Evolutionary conservation across 2,797 vertebrate species (phyloP).

Genomic region (Anguilla marmorata): DNA sequence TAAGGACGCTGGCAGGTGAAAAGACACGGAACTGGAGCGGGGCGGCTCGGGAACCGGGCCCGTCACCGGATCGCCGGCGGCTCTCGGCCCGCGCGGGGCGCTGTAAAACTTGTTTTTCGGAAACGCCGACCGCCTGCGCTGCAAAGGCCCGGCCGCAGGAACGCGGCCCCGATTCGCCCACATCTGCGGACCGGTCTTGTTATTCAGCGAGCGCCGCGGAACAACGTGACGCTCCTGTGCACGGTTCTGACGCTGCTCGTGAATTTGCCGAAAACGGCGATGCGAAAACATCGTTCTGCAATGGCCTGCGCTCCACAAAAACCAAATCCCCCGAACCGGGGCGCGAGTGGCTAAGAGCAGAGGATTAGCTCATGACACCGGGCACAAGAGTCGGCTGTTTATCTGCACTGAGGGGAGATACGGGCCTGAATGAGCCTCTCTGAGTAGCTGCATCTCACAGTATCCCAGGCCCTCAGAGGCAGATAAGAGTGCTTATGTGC

Average conservation of each 20-base stretch:
- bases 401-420: neutral
- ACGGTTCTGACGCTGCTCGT: neutral
- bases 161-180: neutral
- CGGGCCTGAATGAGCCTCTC: neutral
- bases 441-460: constrained; percentile 37
- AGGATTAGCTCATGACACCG: neutral
- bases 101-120: neutral
- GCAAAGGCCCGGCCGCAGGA: neutral
- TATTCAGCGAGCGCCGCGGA: neutral
- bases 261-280: neutral
- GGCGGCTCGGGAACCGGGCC: neutral
- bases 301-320: neutral
- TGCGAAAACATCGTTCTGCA: neutral
- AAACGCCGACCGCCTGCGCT: neutral
- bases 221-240: neutral
- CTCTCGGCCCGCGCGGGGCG: neutral
- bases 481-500: neutral
- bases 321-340: neutral
- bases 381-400: neutral
- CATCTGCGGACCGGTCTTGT: neutral
- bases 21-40: neutral
- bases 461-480: constrained; percentile 21
- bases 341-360: neutral
- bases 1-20: neutral
- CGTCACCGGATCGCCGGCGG: neutral